Evolutionary conservation across 2,113 vertebrate species (phyloP), one percentile per base, ranked within the genome.

Genomic region (Chitala chitala): DNA sequence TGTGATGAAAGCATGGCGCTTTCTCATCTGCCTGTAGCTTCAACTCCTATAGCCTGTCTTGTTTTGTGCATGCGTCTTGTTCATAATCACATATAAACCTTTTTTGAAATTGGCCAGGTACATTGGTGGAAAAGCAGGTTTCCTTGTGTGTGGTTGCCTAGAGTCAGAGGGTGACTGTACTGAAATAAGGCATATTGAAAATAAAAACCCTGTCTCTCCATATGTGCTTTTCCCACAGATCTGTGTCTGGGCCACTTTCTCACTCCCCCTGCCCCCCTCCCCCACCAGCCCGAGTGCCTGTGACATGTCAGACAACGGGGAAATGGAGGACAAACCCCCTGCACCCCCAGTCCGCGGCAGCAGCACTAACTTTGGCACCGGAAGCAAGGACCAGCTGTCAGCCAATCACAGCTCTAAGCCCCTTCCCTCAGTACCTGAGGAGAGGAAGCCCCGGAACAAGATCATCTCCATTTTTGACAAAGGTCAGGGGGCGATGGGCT

Each of bases 391-490:
- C 82, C 90, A 86, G 0, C 78, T 95, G 61, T 93, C 87, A 4
- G 87, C 91, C 79, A 98, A 98, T 86, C 96, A 98, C 88, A 96
- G 91, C 88, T 91, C 93, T 48, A 99, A 98, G 84, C 97, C 97
- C 13, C 86, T 99, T 77, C 97, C 96, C 0, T 97, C 96, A 44
- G 95, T 98, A 75, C 97, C 97, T 1, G 97, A 99, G 82, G 96
- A 99, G 84, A 93, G 90, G 76, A 98, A 98, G 86, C 87, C 93
- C 72, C 93, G 95, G 76, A 90, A 93, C 82, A 97, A 96, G 90
- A 98, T 99, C 84, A 95, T 95, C 91, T 98, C 95, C 83, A 98
- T 98, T 78, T 98, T 99, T 17, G 81, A 99, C 78, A 99, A 96
- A 91, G 93, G 96, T 96, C 73, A 87, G 72, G 33, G 6, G n/a